Percentiles rank a stretch among this genome's conserved stretches.
Evolutionary conservation across 2,113 vertebrate species (phyloP).

Genomic region (Sylvia atricapilla): DNA sequence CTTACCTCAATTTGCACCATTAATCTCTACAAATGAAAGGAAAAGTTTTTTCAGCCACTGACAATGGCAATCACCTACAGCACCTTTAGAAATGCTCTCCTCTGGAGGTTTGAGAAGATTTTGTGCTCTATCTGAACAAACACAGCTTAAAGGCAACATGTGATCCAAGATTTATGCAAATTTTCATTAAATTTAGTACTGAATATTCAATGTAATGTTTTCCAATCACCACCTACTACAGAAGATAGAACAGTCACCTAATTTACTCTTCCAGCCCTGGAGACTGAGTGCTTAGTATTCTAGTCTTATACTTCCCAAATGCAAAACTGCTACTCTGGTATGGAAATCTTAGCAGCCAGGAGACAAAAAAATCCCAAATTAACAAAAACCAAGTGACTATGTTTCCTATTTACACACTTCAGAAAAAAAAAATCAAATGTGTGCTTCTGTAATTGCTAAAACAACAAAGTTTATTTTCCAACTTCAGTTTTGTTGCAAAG

Average conservation of each 20-base stretch:
- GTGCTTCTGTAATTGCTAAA: not conserved
- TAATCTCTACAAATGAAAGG: not conserved
- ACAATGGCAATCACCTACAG: not conserved
- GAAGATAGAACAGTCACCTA: not conserved
- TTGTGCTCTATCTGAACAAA: not conserved
- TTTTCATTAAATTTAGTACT: not conserved
- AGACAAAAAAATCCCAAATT: not conserved
- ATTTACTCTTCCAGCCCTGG: not conserved
- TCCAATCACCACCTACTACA: not conserved
- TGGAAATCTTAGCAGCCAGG: not conserved
- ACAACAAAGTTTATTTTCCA: not conserved
- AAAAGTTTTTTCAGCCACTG: not conserved
- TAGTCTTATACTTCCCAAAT: not conserved
- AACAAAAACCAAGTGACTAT: not conserved
- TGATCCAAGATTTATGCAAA: not conserved
- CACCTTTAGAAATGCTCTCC: not conserved
- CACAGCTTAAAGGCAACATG: not conserved
- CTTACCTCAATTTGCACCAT: not conserved
- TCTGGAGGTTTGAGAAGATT: not conserved
- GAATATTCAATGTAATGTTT: not conserved
- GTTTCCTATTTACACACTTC: not conserved
- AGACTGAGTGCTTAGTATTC: not conserved
- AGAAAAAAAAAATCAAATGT: not conserved
- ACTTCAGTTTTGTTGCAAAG: not conserved
- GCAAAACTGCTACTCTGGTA: not conserved